Conservation (phyloP, 1,140 invertebrate genomes). For the Diachasmimorpha longicaudata region DNA sequence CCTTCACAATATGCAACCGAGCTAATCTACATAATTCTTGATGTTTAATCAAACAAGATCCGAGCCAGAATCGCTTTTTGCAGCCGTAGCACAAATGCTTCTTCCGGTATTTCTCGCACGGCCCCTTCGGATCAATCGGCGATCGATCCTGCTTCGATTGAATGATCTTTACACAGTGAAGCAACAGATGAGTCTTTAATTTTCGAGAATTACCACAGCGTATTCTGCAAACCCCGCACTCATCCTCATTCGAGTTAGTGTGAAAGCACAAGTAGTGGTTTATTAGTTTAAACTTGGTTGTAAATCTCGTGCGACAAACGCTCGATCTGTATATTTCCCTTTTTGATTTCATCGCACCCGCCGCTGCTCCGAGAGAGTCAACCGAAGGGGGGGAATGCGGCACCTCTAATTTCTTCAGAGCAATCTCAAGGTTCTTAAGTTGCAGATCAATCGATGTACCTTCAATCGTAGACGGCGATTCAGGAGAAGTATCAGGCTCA, state of each 20-base stretch:
- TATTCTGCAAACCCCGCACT: background rate
- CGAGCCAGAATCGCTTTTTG: conserved; percentile 16
- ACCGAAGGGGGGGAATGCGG: background rate
- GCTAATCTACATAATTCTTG: background rate
- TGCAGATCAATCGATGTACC: background rate
- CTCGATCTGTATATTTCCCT: conserved; percentile 3
- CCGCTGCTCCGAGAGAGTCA: no score
- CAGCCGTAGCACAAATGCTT: conserved; percentile 17
- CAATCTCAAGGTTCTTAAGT: conserved; percentile 25
- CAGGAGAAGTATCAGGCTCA: background rate
- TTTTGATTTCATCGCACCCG: background rate
- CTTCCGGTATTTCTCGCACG: conserved; percentile 12
- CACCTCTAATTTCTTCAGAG: conserved; percentile 10
- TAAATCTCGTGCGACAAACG: conserved; percentile 8
- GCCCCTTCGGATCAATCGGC: conserved; percentile 11
- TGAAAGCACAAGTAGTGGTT: conserved; percentile 14
- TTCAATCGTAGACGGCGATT: background rate
- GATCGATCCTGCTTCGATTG: conserved; percentile 1
- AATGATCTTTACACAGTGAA: conserved; percentile 3
- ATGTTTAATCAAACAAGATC: conserved; percentile 8
- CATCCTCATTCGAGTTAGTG: background rate
- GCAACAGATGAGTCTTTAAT: background rate
- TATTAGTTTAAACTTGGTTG: background rate
- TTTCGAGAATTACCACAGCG: background rate
- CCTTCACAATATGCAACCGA: no score